phyloP scores from a whole-genome alignment of 1,140 invertebrate genomes.

The Tribolium madens region DNA sequence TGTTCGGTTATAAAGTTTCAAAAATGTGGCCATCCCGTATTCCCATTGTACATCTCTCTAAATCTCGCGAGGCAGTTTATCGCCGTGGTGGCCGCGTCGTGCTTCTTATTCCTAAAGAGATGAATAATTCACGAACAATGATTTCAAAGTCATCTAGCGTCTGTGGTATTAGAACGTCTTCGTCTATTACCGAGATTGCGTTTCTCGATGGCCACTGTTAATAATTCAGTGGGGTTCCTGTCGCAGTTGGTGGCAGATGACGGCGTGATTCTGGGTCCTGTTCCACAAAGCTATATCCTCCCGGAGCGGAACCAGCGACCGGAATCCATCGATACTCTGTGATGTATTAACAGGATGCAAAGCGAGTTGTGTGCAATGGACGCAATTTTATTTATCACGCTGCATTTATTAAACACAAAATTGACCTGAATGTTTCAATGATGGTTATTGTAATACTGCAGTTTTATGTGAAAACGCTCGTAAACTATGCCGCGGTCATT shows the following conservation, averaged over 20 bases:
- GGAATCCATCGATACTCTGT: constrained; percentile 56
- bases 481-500: background rate
- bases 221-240: constrained; percentile 30
- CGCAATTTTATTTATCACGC: constrained; percentile 5
- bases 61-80: constrained; percentile 1
- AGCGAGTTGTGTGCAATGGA: constrained; percentile 20
- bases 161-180: constrained; percentile 3
- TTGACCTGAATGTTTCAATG: background rate
- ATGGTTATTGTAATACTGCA: background rate
- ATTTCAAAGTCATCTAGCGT: constrained; percentile 9
- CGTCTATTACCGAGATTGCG: constrained; percentile 35
- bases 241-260: constrained; percentile 22
- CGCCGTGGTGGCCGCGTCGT: background rate
- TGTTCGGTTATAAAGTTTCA: background rate
- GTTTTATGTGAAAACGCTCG: background rate
- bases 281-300: constrained; percentile 25
- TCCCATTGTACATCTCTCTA: background rate
- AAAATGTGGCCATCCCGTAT: constrained; percentile 11
- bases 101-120: constrained; percentile 15
- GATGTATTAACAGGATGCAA: constrained; percentile 54
- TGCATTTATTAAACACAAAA: background rate
- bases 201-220: constrained; percentile 36
- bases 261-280: background rate
- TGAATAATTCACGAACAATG: constrained; percentile 40
- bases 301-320: constrained; percentile 50